Conservation (phyloP, 2,113 vertebrate genomes). For the Aegithalos caudatus region DNA sequence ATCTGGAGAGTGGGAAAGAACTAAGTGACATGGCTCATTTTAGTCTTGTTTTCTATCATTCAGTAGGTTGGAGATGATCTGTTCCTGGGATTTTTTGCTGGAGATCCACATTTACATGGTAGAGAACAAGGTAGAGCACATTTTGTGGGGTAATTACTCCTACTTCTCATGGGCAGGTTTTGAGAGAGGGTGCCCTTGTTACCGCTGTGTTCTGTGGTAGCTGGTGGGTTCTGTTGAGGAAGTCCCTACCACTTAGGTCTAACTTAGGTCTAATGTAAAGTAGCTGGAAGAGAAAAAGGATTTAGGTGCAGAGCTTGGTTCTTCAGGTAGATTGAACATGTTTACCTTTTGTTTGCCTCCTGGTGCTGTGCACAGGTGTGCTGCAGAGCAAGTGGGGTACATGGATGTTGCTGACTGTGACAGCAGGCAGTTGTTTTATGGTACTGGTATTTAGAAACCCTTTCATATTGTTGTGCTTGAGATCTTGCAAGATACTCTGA, state of each 20-base stretch:
- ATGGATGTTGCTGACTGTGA: background rate
- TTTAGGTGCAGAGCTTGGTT: background rate
- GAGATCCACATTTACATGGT: background rate
- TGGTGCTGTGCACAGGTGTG: background rate
- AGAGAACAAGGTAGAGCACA: background rate
- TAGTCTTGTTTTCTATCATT: background rate
- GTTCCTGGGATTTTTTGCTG: background rate
- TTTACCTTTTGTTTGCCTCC: background rate
- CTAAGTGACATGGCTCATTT: background rate
- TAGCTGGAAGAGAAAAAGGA: background rate
- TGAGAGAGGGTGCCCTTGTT: background rate
- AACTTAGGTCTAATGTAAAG: background rate
- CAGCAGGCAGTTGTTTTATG: background rate
- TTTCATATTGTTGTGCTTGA: rapidly evolving
- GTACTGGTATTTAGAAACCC: background rate
- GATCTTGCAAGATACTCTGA: background rate
- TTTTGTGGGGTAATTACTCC: background rate
- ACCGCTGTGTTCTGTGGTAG: background rate
- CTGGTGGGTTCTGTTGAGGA: background rate
- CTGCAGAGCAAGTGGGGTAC: background rate
- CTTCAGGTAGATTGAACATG: background rate
- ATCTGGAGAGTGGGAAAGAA: background rate
- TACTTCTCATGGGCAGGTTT: background rate
- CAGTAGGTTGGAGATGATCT: background rate
- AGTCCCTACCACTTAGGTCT: background rate